A percentile compares a stretch with the other conserved stretches of the same genome.
phyloP scores from a whole-genome alignment of 2,888 invertebrate genomes.

The Monoplex corrugatus region DNA sequence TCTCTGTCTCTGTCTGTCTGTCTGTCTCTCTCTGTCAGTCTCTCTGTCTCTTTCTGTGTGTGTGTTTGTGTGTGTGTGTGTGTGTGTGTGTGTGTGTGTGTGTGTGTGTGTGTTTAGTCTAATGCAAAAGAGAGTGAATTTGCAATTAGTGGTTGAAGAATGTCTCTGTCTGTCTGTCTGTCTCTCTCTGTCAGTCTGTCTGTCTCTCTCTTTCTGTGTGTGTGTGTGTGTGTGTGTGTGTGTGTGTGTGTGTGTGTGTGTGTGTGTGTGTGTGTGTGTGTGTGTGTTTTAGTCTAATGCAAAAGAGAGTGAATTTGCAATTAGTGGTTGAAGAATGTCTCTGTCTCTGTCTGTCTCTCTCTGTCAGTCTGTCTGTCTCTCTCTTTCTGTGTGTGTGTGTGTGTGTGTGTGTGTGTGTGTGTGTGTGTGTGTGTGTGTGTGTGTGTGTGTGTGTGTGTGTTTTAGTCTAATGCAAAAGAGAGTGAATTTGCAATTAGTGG shows the following conservation, averaged over 20 bases:
- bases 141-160: too few species aligned
- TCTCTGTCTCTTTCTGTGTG: neutral
- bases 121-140: too few species aligned
- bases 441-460: too few species aligned
- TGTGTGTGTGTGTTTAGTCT: too few species aligned
- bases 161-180: neutral
- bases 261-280: neutral
- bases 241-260: neutral
- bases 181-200: neutral
- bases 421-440: too few species aligned
- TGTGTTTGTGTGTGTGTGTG: neutral
- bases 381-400: neutral
- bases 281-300: neutral
- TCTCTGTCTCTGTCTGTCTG: neutral
- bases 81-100: neutral
- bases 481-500: too few species aligned
- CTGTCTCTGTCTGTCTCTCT: conserved; percentile 20
- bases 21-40: neutral
- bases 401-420: too few species aligned
- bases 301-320: too few species aligned
- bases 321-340: too few species aligned
- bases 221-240: neutral
- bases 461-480: too few species aligned
- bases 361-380: conserved; percentile 5
- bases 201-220: neutral